phyloP scores from a whole-genome alignment of 2,797 vertebrate species.

The Mareca penelope region DNA sequence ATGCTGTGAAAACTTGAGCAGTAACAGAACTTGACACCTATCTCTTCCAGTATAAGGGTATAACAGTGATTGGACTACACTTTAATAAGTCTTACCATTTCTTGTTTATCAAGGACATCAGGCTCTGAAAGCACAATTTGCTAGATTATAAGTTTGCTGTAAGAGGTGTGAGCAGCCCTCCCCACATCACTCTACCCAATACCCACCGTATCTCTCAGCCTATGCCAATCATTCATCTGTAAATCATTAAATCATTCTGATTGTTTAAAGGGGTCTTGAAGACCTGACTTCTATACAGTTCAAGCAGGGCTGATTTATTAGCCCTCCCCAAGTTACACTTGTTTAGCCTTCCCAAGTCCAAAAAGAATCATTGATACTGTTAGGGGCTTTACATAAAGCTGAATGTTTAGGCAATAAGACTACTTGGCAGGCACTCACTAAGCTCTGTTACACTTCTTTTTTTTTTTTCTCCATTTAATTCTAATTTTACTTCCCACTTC shows the following conservation, averaged over 20 bases:
- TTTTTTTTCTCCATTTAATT: not conserved
- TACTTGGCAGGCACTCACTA: not conserved
- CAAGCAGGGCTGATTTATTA: not conserved
- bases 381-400: not conserved
- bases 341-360: not conserved
- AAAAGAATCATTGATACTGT: not conserved
- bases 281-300: not conserved
- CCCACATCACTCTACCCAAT: not conserved
- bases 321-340: not conserved
- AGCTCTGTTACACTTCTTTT: not conserved
- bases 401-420: not conserved
- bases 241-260: not conserved
- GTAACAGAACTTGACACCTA: slow-evolving; percentile 53
- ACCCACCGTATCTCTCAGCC: not conserved
- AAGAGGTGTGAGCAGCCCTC: not conserved
- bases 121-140: slow-evolving; percentile 7
- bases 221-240: not conserved
- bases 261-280: not conserved
- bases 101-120: slow-evolving; percentile 39
- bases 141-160: not conserved
- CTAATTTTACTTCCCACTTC: slow-evolving; percentile 29
- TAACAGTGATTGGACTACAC: slow-evolving; percentile 28
- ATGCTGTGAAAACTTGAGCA: slow-evolving; percentile 22
- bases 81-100: slow-evolving; percentile 40
- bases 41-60: slow-evolving; percentile 16